Evolutionary conservation across 2,888 invertebrate species (phyloP), one percentile per base, ranked within the genome.

Genomic region (Mallateleia sp.): DNA sequence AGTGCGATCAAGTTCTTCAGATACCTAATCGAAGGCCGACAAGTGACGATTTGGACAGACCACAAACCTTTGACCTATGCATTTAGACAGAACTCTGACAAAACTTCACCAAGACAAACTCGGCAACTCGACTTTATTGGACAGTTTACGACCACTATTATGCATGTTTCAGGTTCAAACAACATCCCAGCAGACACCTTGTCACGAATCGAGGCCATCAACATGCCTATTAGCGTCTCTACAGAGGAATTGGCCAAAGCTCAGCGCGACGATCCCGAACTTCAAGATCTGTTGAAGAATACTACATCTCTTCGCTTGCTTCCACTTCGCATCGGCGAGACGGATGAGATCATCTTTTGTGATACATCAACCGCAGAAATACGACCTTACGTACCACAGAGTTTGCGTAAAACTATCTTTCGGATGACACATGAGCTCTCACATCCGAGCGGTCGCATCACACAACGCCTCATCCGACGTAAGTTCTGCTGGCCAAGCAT

Each of bases 191-290:
- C 45, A n/a, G 45, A 45, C n/a, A n/a, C 45, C 2, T 11, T 45
- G n/a, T 45, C 45, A 15, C 45, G 45, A n/a, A n/a, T 45, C 18
- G n/a, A n/a, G n/a, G n/a, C 3, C 45, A 45, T 45, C 45, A n/a
- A 45, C 45, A 28, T 28, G 50, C 50, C 66, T 22, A 25, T 24
- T 25, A 24, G 50, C 20, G 9, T 75, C 25, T 24, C 42, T 28
- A 28, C 64, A 11, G 14, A 14, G 2, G 38, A 64, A 11, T 50
- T 75, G 1, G 75, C 75, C 4, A 38, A 18, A 7, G 18, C 7
- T 3, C 75, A 75, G n/a, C 15, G 54, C 14, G 1, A 32, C n/a
- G 75, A 66, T n/a, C 50, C 62, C 3, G 54, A 71, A 22, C 42
- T 71, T 3, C 11, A 56, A n/a, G 6, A 18, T 1, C 7, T 60